phyloP scores from a whole-genome alignment of 2,888 invertebrate genomes.

The Pachycephus smyrnensis region DNA sequence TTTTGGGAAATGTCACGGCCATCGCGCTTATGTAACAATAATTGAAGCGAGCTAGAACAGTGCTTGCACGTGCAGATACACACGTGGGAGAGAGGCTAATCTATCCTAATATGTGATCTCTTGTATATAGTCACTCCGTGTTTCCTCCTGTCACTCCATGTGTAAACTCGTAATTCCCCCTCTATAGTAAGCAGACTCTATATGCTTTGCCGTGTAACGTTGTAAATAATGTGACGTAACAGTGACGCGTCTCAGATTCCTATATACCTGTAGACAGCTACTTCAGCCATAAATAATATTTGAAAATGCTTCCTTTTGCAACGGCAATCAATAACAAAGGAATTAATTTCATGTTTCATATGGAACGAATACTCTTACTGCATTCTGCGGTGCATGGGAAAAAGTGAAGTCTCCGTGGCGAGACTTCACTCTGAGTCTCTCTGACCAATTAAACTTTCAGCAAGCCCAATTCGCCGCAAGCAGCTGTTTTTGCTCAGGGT shows the following conservation, averaged over 20 bases:
- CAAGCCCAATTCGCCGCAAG: not conserved
- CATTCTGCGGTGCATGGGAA: not conserved
- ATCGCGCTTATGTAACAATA: not conserved
- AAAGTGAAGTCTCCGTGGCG: not conserved
- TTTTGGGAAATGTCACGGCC: too few relatives aligned
- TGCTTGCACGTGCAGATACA: not conserved
- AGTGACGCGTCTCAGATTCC: not conserved
- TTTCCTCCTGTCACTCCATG: not conserved
- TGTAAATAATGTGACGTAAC: not conserved
- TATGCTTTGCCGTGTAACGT: not conserved
- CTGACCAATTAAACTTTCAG: not conserved
- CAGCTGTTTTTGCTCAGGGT: not conserved
- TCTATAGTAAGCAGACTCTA: not conserved
- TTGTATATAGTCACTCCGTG: not conserved
- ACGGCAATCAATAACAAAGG: not conserved
- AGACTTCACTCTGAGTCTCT: not conserved
- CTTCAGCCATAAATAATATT: not conserved
- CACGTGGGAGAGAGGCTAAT: not conserved
- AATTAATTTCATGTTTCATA: not conserved
- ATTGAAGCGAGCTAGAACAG: not conserved
- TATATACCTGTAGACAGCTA: too few relatives aligned
- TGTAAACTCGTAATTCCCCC: not conserved
- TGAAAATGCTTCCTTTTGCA: not conserved
- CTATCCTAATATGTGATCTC: not conserved
- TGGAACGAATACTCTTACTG: not conserved